Percentiles rank a stretch among this genome's conserved stretches.
phyloP scores from a whole-genome alignment of 2,113 vertebrate genomes.

The Bubalus kerabau region DNA sequence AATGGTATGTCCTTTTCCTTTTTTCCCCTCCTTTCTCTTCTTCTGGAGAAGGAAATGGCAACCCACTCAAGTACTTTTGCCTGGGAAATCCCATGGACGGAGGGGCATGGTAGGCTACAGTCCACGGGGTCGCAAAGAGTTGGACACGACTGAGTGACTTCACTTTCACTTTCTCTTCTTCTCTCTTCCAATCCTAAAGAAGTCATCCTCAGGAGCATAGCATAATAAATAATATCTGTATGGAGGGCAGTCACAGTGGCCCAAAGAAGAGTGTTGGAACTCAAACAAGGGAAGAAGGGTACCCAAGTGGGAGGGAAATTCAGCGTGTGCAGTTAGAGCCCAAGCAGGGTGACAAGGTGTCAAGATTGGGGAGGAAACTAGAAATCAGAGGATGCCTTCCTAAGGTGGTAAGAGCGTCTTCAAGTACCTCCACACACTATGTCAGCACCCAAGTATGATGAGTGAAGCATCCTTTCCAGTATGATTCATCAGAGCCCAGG shows the following conservation, averaged over 20 bases:
- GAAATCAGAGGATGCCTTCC: neutral
- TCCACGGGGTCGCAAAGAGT: fast-evolving
- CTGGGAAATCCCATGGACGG: neutral
- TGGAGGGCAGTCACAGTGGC: neutral
- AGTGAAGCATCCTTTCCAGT: neutral
- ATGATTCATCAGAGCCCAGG: neutral
- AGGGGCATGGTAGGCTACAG: neutral
- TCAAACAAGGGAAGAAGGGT: neutral
- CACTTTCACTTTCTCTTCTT: neutral
- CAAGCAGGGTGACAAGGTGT: neutral
- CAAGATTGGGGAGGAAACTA: neutral
- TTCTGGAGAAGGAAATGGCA: neutral
- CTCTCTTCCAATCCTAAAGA: neutral
- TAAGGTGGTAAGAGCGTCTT: neutral
- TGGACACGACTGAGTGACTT: neutral
- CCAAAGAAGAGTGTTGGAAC: neutral
- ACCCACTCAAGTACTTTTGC: neutral
- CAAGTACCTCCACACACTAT: neutral
- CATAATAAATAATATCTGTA: neutral
- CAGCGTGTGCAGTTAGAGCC: neutral
- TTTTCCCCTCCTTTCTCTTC: neutral
- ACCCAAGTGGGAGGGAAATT: neutral
- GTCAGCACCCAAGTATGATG: neutral
- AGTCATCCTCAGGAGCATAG: neutral
- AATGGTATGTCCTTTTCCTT: neutral